Evolutionary conservation across 2,888 invertebrate species (phyloP).

Genomic region (Acrobasis repandana): DNA sequence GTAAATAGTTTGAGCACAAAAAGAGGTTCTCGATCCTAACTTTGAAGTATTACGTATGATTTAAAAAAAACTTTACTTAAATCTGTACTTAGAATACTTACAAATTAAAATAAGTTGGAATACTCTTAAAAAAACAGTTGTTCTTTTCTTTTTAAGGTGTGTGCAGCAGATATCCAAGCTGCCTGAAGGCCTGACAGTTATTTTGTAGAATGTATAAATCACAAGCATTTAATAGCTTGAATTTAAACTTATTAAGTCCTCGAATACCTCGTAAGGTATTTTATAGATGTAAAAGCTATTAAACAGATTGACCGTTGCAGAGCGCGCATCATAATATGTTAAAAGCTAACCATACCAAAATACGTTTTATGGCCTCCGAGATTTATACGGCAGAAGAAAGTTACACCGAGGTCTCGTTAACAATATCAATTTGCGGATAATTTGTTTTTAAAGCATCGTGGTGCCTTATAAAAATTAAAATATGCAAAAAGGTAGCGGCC

Average conservation of each 20-base stretch:
- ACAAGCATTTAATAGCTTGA: not conserved
- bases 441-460: slow-evolving; percentile 25
- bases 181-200: not conserved
- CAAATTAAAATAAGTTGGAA: too few species aligned
- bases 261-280: not conserved
- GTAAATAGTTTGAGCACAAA: too few species aligned
- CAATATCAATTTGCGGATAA: slow-evolving; percentile 28
- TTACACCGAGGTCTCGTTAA: slow-evolving; percentile 18
- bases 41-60: too few species aligned
- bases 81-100: too few species aligned
- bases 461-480: slow-evolving; percentile 31
- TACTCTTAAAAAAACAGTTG: too few species aligned
- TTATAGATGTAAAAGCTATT: slow-evolving; percentile 20
- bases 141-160: too few species aligned
- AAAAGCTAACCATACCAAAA: slow-evolving; percentile 9
- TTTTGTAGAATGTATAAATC: not conserved
- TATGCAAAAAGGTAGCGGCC: slow-evolving; percentile 41
- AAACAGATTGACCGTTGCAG: slow-evolving; percentile 10
- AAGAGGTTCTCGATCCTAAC: too few species aligned
- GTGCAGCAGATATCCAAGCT: too few species aligned
- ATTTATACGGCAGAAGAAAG: slow-evolving; percentile 23
- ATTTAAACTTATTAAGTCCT: not conserved
- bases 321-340: slow-evolving; percentile 8
- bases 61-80: too few species aligned
- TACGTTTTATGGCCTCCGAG: slow-evolving; percentile 11